A percentile compares a stretch with the other conserved stretches of the same genome.
These are phyloP conservation scores for Chromoteleia sp. DNA, from an alignment of 2,888 invertebrate genomes.

Conservation along the genomic window DNA sequence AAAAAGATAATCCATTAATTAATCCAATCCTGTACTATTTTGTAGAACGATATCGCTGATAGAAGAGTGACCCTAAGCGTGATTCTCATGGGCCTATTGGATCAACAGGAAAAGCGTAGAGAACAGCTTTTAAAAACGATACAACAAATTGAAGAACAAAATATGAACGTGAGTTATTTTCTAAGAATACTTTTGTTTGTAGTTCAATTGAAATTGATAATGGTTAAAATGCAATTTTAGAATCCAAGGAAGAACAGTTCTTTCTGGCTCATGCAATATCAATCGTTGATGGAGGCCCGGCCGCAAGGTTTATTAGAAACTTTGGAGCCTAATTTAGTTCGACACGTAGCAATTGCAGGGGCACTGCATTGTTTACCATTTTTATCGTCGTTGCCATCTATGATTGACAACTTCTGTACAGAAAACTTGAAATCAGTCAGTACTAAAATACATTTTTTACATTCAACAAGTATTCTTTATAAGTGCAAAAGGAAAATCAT, in stretches of 20 bases:
- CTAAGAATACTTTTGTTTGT: background rate
- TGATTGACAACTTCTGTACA: constrained; percentile 86
- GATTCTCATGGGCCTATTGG: constrained; percentile 89
- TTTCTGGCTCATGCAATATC: constrained; percentile 93
- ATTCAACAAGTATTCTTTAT: too few species aligned
- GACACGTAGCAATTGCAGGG: constrained; percentile 89
- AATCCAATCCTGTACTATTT: background rate
- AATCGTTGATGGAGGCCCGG: constrained; percentile 91
- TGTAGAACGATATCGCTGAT: constrained; percentile 88
- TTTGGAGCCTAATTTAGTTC: constrained; percentile 89
- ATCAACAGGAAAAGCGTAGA: constrained; percentile 89
- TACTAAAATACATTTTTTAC: constrained; percentile 3
- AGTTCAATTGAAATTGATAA: background rate
- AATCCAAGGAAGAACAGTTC: constrained; percentile 79
- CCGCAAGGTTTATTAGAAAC: constrained; percentile 89
- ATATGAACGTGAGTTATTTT: constrained; percentile 76
- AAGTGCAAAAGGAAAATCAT: too few species aligned
- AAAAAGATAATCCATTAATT: background rate
- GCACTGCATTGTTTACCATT: constrained; percentile 92
- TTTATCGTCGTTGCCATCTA: constrained; percentile 86
- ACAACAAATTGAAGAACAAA: constrained; percentile 89
- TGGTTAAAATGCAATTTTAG: constrained; percentile 55
- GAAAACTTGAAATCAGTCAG: constrained; percentile 86
- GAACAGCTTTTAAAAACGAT: constrained; percentile 89
- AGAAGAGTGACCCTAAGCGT: constrained; percentile 89